These are phyloP conservation scores for Isotomurus palustris DNA, from an alignment of 2,888 invertebrate species.

Conservation along the genomic window DNA sequence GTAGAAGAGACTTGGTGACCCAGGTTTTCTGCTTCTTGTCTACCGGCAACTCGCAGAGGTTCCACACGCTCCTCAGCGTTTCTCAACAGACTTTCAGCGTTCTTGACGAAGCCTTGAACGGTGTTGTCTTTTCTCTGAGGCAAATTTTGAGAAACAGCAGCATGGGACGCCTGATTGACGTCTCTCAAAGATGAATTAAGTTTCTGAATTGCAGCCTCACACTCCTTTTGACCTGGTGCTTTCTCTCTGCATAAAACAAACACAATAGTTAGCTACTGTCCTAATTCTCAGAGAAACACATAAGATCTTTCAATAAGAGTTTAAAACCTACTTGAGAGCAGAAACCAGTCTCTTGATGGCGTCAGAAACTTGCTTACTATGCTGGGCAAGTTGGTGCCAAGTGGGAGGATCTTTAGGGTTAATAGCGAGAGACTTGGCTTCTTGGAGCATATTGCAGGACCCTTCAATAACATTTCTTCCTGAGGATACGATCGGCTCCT, in stretches of 20 bases:
- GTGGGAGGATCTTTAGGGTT: constrained; percentile 85
- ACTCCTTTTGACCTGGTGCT: constrained; percentile 93
- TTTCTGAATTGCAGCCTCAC: constrained; percentile 74
- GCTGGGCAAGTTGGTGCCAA: constrained; percentile 89
- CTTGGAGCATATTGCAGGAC: constrained; percentile 83
- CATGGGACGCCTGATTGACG: constrained; percentile 80
- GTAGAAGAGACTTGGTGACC: constrained; percentile 63
- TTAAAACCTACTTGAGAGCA: constrained; percentile 65
- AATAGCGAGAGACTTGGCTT: constrained; percentile 82
- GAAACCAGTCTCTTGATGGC: constrained; percentile 91
- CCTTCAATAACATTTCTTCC: constrained; percentile 75
- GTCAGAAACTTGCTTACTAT: constrained; percentile 93
- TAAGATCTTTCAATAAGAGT: no score
- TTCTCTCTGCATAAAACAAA: constrained; percentile 62
- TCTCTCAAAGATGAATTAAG: constrained; percentile 70
- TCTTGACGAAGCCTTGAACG: constrained; percentile 63
- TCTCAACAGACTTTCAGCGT: constrained; percentile 43
- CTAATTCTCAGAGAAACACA: not conserved
- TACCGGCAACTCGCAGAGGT: constrained; percentile 76
- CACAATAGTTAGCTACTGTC: no score
- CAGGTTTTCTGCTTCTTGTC: constrained; percentile 84
- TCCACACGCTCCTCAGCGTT: constrained; percentile 74
- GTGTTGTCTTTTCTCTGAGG: constrained; percentile 65
- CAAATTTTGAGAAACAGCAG: constrained; percentile 78
- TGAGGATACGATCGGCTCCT: constrained; percentile 81